Evolutionary conservation across 2,888 invertebrate species (phyloP).

Genomic region (Andrena chrysosceles): DNA sequence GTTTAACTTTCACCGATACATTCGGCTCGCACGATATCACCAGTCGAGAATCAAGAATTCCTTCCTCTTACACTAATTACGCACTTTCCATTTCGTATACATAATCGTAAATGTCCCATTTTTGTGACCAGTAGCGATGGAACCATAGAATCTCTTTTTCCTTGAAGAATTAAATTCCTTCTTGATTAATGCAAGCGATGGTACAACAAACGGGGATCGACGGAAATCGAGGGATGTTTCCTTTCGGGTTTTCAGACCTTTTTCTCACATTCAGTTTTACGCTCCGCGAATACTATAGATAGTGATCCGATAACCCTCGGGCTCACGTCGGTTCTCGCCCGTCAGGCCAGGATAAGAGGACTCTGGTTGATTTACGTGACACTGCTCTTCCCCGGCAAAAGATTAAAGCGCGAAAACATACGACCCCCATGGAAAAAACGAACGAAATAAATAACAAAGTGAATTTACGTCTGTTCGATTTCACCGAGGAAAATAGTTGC

Average conservation of each 20-base stretch:
- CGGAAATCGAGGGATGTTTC: neutral
- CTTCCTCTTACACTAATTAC: neutral
- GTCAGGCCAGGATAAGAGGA: slow-evolving; percentile 51
- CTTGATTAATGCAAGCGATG: neutral
- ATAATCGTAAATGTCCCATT: neutral
- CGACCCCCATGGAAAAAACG: slow-evolving; percentile 27
- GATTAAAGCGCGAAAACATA: slow-evolving; percentile 51
- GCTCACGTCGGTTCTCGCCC: slow-evolving; percentile 38
- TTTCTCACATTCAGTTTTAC: neutral
- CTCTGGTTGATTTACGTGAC: slow-evolving; percentile 56
- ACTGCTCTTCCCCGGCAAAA: slow-evolving; percentile 42
- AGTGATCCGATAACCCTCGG: slow-evolving; percentile 46
- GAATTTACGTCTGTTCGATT: slow-evolving; percentile 17
- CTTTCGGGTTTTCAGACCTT: neutral
- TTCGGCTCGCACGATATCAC: neutral
- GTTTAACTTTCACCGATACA: neutral
- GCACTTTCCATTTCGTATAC: neutral
- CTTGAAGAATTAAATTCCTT: no score
- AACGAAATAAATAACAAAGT: slow-evolving; percentile 19
- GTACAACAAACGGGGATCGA: neutral
- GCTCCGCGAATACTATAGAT: slow-evolving; percentile 31
- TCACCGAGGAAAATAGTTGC: slow-evolving; percentile 9
- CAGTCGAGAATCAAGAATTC: neutral
- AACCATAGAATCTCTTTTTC: no score
- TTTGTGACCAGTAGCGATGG: neutral